These are phyloP conservation scores for Heteromormyrus szaboi DNA, from an alignment of 2,797 vertebrate genomes.

Conservation along the genomic window DNA sequence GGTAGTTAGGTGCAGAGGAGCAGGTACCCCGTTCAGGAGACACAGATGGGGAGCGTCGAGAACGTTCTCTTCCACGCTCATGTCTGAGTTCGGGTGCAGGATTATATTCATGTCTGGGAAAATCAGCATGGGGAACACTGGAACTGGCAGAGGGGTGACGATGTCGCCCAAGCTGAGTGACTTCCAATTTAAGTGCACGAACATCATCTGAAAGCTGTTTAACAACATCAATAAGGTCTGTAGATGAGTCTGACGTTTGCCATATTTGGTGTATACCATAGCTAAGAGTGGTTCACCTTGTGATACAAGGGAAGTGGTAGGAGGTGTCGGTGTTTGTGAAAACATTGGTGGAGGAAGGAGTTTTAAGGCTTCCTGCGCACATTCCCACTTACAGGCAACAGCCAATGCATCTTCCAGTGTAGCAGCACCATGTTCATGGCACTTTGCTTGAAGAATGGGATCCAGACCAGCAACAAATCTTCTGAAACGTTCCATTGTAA, in stretches of 20 bases:
- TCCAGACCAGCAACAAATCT: too few relatives aligned
- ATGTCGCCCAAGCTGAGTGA: neutral
- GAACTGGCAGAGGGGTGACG: too few relatives aligned
- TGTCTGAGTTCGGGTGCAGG: too few relatives aligned
- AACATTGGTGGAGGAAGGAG: neutral
- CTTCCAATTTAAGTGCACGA: neutral
- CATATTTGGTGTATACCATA: slow-evolving; percentile 3
- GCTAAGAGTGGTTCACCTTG: neutral
- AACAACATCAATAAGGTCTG: neutral
- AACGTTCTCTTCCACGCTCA: neutral
- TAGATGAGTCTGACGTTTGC: neutral
- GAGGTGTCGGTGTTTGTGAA: neutral
- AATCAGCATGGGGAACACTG: too few relatives aligned
- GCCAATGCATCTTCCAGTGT: too few relatives aligned
- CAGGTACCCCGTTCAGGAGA: neutral
- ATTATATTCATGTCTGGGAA: neutral
- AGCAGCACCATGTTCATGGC: neutral
- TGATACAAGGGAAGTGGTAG: neutral
- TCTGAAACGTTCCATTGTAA: too few relatives aligned
- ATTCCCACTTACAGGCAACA: too few relatives aligned
- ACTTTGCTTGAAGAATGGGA: neutral
- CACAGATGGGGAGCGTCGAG: neutral
- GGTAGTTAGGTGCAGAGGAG: neutral
- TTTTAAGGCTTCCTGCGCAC: too few relatives aligned
- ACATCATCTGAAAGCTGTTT: slow-evolving; percentile 3